Evolutionary conservation across 2,113 vertebrate species (phyloP).

Genomic region (Cheirogaleus medius): DNA sequence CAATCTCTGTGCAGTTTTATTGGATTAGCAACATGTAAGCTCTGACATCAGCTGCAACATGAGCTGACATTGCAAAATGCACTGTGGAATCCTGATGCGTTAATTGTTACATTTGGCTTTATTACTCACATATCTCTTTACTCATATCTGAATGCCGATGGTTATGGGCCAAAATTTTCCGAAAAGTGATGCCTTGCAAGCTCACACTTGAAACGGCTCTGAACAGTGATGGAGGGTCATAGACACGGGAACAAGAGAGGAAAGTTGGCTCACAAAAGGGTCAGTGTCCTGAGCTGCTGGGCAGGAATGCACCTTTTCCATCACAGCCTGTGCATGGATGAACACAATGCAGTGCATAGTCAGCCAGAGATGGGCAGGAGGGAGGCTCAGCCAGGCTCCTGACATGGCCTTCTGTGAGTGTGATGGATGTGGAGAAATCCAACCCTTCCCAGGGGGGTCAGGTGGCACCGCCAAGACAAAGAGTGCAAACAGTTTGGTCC

Average conservation of each 20-base stretch:
- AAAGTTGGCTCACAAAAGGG: conserved; percentile 87
- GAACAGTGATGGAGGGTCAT: conserved; percentile 81
- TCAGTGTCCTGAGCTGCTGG: conserved; percentile 90
- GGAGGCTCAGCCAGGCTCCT: conserved; percentile 85
- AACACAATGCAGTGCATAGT: conserved; percentile 92
- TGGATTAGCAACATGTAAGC: conserved; percentile 60
- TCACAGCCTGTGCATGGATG: conserved; percentile 84
- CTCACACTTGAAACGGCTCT: conserved; percentile 88
- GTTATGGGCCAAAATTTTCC: conserved; percentile 68
- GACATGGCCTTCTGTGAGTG: conserved; percentile 86
- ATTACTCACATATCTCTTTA: conserved; percentile 71
- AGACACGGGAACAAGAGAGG: conserved; percentile 72
- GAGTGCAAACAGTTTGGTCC: conserved; percentile 82
- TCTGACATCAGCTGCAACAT: conserved; percentile 76
- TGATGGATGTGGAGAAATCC: conserved; percentile 95
- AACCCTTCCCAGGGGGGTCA: conserved; percentile 89
- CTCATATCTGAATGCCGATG: conserved; percentile 68
- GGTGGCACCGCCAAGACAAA: conserved; percentile 83
- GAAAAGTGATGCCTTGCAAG: conserved; percentile 88
- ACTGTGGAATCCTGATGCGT: conserved; percentile 60
- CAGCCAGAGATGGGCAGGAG: conserved; percentile 90
- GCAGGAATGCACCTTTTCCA: conserved; percentile 93
- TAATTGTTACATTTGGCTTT: conserved; percentile 77
- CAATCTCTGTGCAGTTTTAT: conserved; percentile 66
- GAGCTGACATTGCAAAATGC: conserved; percentile 62